Evolutionary conservation across 2,888 invertebrate genomes (phyloP).

Genomic region (Frankliniella fusca): DNA sequence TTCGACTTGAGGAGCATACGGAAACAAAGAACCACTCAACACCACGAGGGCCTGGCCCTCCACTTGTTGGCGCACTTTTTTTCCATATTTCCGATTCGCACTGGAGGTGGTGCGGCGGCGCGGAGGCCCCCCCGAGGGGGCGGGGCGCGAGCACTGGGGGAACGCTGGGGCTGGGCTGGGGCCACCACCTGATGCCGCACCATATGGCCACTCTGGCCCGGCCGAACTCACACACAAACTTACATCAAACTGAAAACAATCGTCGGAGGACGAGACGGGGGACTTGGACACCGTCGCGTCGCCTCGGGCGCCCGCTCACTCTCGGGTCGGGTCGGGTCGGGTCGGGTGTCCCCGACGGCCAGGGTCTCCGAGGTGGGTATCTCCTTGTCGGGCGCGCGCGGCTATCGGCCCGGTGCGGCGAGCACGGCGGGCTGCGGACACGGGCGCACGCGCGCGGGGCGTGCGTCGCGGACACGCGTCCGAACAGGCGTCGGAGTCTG

Average conservation of each 20-base stretch:
- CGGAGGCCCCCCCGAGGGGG: not conserved
- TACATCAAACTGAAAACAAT: not conserved
- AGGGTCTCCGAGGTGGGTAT: no score
- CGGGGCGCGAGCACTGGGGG: not conserved
- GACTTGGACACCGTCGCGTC: no score
- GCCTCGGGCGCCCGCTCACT: no score
- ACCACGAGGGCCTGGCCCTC: no score
- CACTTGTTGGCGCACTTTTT: not conserved
- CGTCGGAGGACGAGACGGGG: no score
- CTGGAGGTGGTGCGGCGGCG: not conserved
- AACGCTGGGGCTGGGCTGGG: not conserved
- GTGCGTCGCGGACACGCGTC: not conserved
- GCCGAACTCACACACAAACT: not conserved
- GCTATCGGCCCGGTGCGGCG: not conserved
- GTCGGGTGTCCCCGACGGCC: no score
- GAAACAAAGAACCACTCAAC: no score
- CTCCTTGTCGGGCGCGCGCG: not conserved
- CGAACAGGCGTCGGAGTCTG: no score
- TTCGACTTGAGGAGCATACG: no score
- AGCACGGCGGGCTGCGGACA: not conserved
- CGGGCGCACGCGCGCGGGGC: not conserved
- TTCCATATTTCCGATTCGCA: not conserved
- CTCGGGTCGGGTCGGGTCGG: no score
- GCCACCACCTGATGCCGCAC: not conserved
- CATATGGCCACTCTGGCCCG: not conserved